Percentiles rank a stretch among this genome's conserved stretches.
Evolutionary conservation across 2,113 vertebrate genomes (phyloP).

Genomic region (Anarrhichthys ocellatus): DNA sequence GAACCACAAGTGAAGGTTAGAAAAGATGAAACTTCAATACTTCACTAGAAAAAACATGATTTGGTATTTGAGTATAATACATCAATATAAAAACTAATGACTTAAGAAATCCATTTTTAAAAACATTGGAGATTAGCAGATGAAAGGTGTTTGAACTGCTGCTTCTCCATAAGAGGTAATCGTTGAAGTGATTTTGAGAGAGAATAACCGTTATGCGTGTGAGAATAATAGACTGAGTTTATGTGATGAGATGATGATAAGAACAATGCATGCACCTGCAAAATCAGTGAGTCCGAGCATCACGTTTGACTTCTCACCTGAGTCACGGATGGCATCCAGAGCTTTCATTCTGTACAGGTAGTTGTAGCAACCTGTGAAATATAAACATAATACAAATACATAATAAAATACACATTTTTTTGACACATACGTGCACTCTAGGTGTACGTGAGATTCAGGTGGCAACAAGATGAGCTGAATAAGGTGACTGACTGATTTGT

Average conservation of each 20-base stretch:
- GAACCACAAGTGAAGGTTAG: slow-evolving; percentile 2
- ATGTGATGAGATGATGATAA: not conserved
- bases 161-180: not conserved
- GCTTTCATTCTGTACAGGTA: slow-evolving; percentile 98
- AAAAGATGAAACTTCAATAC: not conserved
- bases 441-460: not conserved
- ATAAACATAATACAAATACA: not conserved
- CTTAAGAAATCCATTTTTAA: not conserved
- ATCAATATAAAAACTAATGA: not conserved
- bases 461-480: not conserved
- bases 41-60: not conserved
- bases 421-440: no score
- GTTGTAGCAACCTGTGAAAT: slow-evolving; percentile 89
- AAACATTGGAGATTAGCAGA: not conserved
- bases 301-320: slow-evolving; percentile 80
- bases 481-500: slow-evolving; percentile 79
- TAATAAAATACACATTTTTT: no score
- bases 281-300: not conserved
- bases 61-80: not conserved
- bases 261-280: not conserved
- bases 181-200: no score
- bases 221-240: not conserved
- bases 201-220: not conserved
- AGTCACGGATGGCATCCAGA: slow-evolving; percentile 91
- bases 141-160: not conserved